Conservation (phyloP, 2,888 invertebrate species). For the Dryococelus australis region DNA sequence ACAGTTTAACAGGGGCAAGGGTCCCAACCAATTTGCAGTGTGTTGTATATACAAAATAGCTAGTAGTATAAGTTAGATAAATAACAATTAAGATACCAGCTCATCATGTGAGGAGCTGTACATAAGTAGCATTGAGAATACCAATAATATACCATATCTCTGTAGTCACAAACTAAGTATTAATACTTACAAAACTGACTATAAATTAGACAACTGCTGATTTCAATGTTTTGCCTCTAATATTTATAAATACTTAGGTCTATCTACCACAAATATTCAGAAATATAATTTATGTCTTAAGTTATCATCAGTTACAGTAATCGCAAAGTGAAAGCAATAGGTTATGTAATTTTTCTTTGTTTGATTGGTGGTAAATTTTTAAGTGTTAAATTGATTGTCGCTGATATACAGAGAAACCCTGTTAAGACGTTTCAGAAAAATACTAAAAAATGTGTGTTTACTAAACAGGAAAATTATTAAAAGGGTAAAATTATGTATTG, state of each 20-base stretch:
- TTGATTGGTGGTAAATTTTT: background rate
- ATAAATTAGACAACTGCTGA: background rate
- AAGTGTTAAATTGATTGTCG: background rate
- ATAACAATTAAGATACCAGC: background rate
- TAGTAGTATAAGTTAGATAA: background rate
- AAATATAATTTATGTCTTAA: background rate
- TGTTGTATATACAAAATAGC: background rate
- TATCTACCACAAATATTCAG: background rate
- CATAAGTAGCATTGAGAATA: background rate
- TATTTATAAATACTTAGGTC: background rate
- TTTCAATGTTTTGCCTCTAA: background rate
- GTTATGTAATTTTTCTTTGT: background rate
- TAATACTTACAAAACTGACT: background rate
- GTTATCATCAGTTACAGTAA: background rate
- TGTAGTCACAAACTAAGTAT: background rate
- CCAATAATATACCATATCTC: background rate
- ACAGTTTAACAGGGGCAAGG: background rate
- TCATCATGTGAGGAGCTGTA: background rate
- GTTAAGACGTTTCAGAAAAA: no score
- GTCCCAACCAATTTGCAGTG: background rate
- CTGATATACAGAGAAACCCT: no score
- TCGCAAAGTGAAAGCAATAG: background rate
- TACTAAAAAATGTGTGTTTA: no score
- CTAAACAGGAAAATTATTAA: no score
- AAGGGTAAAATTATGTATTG: no score